These are phyloP conservation scores for Epinephelus cyanopodus DNA, from an alignment of 2,113 vertebrate genomes.

Conservation along the genomic window DNA sequence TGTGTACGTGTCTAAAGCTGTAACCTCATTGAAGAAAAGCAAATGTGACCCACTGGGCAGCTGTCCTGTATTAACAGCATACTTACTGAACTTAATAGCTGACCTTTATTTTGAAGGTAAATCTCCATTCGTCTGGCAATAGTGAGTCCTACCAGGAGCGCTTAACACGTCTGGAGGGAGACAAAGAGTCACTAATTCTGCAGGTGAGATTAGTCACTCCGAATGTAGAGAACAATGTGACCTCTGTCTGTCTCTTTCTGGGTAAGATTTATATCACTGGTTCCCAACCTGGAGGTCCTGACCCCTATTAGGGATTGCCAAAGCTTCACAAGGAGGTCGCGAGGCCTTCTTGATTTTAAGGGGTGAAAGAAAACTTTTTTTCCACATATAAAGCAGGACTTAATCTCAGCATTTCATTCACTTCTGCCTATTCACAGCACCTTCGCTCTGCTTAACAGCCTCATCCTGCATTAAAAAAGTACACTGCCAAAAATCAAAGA, in stretches of 20 bases:
- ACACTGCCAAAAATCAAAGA: too few species aligned
- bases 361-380: too few species aligned
- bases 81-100: constrained; percentile 44
- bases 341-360: too few species aligned
- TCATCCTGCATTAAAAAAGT: too few species aligned
- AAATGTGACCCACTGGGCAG: constrained; percentile 37
- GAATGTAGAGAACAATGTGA: not conserved
- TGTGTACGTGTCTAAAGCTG: not conserved
- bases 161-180: constrained; percentile 94
- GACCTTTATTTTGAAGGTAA: constrained; percentile 84
- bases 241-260: not conserved
- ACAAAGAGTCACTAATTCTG: constrained; percentile 96
- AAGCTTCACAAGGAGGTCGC: too few species aligned
- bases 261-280: too few species aligned
- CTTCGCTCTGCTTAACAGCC: too few species aligned
- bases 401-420: too few species aligned
- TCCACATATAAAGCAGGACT: too few species aligned
- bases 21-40: constrained; percentile 8
- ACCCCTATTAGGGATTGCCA: too few species aligned
- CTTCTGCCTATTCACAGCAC: too few species aligned
- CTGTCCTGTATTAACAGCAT: constrained; percentile 34
- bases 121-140: constrained; percentile 84
- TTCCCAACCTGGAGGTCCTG: too few species aligned
- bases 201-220: constrained; percentile 88
- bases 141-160: constrained; percentile 95